A percentile compares a stretch with the other conserved stretches of the same genome.
Conservation (phyloP, 2,797 vertebrate genomes). For the Peromyscus melanophrys region DNA sequence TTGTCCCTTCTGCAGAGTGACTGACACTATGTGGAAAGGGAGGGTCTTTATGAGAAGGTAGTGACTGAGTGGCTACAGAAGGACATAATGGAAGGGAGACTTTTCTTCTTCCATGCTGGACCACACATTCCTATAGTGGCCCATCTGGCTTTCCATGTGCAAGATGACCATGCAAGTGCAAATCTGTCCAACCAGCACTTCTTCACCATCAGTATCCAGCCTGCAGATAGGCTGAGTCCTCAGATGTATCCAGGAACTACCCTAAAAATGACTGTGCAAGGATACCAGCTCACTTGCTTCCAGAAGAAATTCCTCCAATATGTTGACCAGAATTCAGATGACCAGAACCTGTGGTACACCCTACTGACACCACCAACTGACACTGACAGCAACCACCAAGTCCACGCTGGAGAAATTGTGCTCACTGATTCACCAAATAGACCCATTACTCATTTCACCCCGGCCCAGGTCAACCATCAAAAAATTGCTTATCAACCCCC, state of each 20-base stretch:
- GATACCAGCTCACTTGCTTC: conserved; percentile 93
- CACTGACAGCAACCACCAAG: conserved; percentile 93
- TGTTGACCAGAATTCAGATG: conserved; percentile 93
- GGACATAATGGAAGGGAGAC: conserved; percentile 94
- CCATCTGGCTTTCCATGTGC: conserved; percentile 92
- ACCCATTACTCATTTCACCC: conserved; percentile 92
- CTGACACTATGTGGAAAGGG: conserved; percentile 92
- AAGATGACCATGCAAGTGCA: conserved; percentile 94
- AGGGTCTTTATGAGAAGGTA: conserved; percentile 94
- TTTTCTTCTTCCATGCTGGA: conserved; percentile 93
- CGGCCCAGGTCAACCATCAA: conserved; percentile 95
- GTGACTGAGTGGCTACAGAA: conserved; percentile 95
- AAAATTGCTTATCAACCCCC: conserved; percentile 94
- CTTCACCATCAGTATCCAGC: conserved; percentile 92
- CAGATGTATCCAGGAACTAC: conserved; percentile 91
- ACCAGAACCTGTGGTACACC: conserved; percentile 93
- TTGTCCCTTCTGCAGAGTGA: conserved; percentile 5
- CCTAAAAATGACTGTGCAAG: conserved; percentile 94
- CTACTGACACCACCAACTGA: conserved; percentile 92
- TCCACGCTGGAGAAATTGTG: conserved; percentile 91
- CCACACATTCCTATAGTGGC: conserved; percentile 90
- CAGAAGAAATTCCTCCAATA: conserved; percentile 92
- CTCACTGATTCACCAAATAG: conserved; percentile 91
- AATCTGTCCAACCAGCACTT: conserved; percentile 93
- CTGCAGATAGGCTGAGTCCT: conserved; percentile 91